phyloP scores from a whole-genome alignment of 1,140 invertebrate genomes.

The Chrysopa pallens region DNA sequence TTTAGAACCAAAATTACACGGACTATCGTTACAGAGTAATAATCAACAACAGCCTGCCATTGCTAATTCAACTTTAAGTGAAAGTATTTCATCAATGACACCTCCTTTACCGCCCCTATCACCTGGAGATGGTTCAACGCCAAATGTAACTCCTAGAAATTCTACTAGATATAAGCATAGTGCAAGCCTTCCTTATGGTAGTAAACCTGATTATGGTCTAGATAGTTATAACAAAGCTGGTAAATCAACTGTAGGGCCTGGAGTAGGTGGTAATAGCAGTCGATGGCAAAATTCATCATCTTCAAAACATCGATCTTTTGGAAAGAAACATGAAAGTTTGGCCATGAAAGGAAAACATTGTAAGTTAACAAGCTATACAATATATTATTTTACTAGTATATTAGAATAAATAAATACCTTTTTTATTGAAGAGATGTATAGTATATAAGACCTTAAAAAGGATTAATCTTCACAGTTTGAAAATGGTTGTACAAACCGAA shows the following conservation, averaged over 20 bases:
- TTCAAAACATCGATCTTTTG: constrained; percentile 13
- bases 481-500: too few relatives aligned
- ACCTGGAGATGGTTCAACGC: constrained; percentile 28
- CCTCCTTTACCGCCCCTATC: constrained; percentile 59
- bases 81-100: constrained; percentile 49
- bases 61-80: constrained; percentile 36
- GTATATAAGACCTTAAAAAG: too few relatives aligned
- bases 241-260: constrained; percentile 20
- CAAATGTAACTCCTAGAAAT: constrained; percentile 25
- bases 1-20: constrained; percentile 44
- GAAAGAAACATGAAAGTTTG: constrained; percentile 18
- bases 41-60: constrained; percentile 17
- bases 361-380: constrained; percentile 6
- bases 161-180: constrained; percentile 25
- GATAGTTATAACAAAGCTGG: constrained; percentile 14
- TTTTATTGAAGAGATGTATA: too few relatives aligned
- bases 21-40: constrained; percentile 27
- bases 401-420: too few relatives aligned
- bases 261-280: constrained; percentile 7
- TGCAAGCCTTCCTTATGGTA: constrained; percentile 33
- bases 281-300: constrained; percentile 12
- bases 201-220: constrained; percentile 30
- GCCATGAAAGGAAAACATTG: constrained; percentile 20
- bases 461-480: too few relatives aligned
- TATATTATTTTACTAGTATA: too few relatives aligned